Evolutionary conservation across 2,113 vertebrate genomes (phyloP).

Genomic region (Entosphenus tridentatus): DNA sequence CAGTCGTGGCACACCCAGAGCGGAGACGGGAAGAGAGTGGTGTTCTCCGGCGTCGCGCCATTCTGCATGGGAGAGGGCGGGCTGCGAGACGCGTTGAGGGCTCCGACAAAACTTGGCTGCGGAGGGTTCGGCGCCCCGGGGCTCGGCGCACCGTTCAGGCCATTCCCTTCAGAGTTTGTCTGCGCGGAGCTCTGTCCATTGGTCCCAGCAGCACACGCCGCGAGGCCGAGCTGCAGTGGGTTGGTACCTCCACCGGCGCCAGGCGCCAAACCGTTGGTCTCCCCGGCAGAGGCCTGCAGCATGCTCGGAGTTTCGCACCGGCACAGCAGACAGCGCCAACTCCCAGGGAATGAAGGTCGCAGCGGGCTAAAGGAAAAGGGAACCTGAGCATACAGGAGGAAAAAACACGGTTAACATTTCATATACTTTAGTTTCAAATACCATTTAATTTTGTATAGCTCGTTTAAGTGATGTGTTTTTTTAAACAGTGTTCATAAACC

Average conservation of each 20-base stretch:
- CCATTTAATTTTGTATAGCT: too few species aligned
- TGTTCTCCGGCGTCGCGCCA: background rate
- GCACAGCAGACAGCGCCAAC: background rate
- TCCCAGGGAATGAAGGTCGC: background rate
- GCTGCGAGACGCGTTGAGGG: too few species aligned
- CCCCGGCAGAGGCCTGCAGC: background rate
- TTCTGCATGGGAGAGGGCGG: too few species aligned
- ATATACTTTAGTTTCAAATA: too few species aligned
- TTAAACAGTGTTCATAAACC: too few species aligned
- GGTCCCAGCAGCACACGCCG: too few species aligned
- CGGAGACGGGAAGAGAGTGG: background rate
- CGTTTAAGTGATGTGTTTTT: too few species aligned
- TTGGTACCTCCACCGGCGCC: too few species aligned
- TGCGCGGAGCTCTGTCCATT: too few species aligned
- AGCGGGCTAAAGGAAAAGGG: constrained; percentile 1
- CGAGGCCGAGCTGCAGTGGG: too few species aligned
- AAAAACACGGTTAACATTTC: too few species aligned
- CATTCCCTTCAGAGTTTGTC: too few species aligned
- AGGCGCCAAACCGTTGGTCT: background rate
- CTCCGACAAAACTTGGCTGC: background rate
- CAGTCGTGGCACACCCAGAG: background rate
- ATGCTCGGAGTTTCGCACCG: background rate
- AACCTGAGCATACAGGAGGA: background rate
- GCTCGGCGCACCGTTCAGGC: background rate
- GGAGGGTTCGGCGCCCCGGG: background rate